These are phyloP conservation scores for Phortica magna DNA, from an alignment of 2,888 invertebrate species.

Conservation along the genomic window DNA sequence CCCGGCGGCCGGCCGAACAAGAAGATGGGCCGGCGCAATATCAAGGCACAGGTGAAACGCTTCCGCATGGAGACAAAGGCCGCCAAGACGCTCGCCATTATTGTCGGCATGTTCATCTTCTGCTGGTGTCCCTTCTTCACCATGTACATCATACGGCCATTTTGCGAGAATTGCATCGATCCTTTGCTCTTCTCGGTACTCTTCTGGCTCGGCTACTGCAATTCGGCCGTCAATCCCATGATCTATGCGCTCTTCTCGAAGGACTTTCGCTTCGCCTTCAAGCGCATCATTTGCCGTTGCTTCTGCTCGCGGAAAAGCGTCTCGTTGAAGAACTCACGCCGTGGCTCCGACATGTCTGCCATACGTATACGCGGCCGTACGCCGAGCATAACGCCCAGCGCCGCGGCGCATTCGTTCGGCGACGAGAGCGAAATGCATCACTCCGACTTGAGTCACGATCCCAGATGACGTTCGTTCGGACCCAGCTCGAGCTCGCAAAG, in stretches of 20 bases:
- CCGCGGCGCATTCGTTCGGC: conserved; percentile 79
- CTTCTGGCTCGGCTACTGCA: conserved; percentile 99
- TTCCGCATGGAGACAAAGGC: conserved; percentile 98
- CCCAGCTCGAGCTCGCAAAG: conserved; percentile 75
- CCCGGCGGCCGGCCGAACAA: conserved; percentile 79
- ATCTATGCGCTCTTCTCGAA: conserved; percentile 97
- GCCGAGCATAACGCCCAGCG: conserved; percentile 80
- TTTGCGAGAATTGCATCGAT: conserved; percentile 91
- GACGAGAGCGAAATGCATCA: conserved; percentile 80
- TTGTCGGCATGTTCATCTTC: conserved; percentile 97
- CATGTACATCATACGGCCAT: conserved; percentile 93
- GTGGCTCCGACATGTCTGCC: conserved; percentile 81
- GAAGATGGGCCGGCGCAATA: conserved; percentile 92
- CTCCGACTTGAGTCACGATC: conserved; percentile 76
- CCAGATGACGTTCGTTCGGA: conserved; percentile 80
- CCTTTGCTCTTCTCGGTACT: conserved; percentile 92
- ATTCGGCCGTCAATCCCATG: conserved; percentile 96
- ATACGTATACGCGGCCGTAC: conserved; percentile 79
- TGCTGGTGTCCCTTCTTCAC: conserved; percentile 99
- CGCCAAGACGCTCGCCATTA: conserved; percentile 96
- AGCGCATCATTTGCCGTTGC: conserved; percentile 92
- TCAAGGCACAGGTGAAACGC: conserved; percentile 93
- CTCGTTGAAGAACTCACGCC: conserved; percentile 78
- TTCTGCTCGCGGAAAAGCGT: conserved; percentile 82
- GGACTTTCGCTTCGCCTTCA: conserved; percentile 96